Evolutionary conservation across 92 coral and sea anemone genomes (phyloP).

Genomic region (Micromussa lordhowensis): DNA sequence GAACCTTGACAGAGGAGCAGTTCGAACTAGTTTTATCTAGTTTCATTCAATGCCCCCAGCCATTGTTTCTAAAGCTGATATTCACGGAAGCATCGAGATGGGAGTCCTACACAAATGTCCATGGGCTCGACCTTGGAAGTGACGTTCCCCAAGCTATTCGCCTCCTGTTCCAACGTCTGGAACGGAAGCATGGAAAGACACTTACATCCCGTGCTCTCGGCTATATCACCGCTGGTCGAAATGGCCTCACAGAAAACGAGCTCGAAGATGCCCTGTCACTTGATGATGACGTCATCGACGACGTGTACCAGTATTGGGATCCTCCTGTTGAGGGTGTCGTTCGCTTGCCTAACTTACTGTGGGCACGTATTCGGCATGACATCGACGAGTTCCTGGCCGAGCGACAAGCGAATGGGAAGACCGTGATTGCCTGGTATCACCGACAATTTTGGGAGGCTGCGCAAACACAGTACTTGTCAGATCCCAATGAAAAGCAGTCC

Average conservation of each 20-base stretch:
- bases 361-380: slow-evolving; percentile 90
- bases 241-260: slow-evolving; percentile 84
- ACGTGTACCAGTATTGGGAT: slow-evolving; percentile 94
- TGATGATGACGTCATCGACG: slow-evolving; percentile 93
- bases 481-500: slow-evolving; percentile 54
- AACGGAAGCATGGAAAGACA: slow-evolving; percentile 81
- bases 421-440: slow-evolving; percentile 90
- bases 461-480: slow-evolving; percentile 67
- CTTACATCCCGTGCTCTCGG: slow-evolving; percentile 83
- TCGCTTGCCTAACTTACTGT: slow-evolving; percentile 89
- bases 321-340: slow-evolving; percentile 91
- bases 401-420: slow-evolving; percentile 86
- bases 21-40: slow-evolving; percentile 66
- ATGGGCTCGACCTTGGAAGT: slow-evolving; percentile 78
- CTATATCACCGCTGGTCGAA: slow-evolving; percentile 83
- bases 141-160: slow-evolving; percentile 83
- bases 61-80: slow-evolving; percentile 82
- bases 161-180: slow-evolving; percentile 81
- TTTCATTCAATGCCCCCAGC: slow-evolving; percentile 81
- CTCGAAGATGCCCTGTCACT: slow-evolving; percentile 85
- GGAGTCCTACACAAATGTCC: slow-evolving; percentile 80
- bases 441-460: slow-evolving; percentile 94
- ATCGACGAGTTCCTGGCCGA: slow-evolving; percentile 86
- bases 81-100: slow-evolving; percentile 84
- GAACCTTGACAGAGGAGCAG: slow-evolving; percentile 70